Percentiles rank a stretch among this genome's conserved stretches.
These are phyloP conservation scores for Parotia lawesii DNA, from an alignment of 2,113 vertebrate genomes.

Conservation along the genomic window DNA sequence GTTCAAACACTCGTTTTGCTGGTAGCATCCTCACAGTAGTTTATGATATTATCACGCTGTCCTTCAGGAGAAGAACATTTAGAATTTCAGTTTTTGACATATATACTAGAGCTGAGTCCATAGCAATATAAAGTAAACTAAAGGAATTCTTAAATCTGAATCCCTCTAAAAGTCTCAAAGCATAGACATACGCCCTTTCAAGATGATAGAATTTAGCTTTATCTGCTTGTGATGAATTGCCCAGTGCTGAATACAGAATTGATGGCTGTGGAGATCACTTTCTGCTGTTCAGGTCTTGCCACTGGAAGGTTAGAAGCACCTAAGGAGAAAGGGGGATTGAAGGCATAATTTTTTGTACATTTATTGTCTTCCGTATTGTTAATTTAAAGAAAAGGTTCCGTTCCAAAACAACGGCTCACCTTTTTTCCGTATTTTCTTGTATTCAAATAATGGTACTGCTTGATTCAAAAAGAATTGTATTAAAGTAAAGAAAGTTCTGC, in stretches of 20 bases:
- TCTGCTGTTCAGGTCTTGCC: neutral
- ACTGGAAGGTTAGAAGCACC: neutral
- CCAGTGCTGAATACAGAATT: neutral
- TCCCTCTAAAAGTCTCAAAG: neutral
- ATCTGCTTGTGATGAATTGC: neutral
- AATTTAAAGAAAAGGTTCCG: neutral
- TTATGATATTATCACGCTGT: neutral
- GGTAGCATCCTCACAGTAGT: neutral
- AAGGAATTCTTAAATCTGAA: neutral
- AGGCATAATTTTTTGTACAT: neutral
- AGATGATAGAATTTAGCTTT: neutral
- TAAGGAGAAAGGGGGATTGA: neutral
- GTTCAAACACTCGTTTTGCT: conserved; percentile 6
- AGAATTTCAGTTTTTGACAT: neutral
- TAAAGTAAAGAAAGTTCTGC: neutral
- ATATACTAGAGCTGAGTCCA: neutral
- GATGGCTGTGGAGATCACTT: neutral
- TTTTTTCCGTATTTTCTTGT: neutral
- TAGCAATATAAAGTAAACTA: neutral
- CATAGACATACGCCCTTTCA: neutral
- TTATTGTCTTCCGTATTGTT: neutral
- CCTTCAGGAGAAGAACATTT: neutral
- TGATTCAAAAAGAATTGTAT: neutral
- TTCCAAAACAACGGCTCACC: neutral
- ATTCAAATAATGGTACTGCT: neutral